These are phyloP conservation scores for Heliconius melpomene DNA, from an alignment of 1,140 invertebrate genomes.

Conservation along the genomic window DNA sequence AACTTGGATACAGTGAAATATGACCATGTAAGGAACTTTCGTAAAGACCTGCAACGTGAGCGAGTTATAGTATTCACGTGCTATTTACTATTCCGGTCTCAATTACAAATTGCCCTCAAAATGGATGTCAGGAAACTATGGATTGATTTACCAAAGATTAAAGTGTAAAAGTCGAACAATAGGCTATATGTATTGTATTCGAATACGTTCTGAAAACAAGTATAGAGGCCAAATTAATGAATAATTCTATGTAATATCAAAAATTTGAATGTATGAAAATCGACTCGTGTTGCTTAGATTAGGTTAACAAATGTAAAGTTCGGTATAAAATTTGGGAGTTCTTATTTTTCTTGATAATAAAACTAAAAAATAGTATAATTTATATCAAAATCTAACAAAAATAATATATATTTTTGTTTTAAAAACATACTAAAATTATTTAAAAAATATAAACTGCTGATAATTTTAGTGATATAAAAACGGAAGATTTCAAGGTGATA, in stretches of 20 bases:
- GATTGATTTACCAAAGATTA: background rate
- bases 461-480: background rate
- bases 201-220: constrained; percentile 20
- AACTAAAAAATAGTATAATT: no score
- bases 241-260: background rate
- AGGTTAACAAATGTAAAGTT: no score
- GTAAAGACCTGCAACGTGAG: constrained; percentile 45
- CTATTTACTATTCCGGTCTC: constrained; percentile 49
- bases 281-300: background rate
- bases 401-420: no score
- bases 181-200: constrained; percentile 23
- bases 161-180: constrained; percentile 23
- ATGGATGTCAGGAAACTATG: background rate
- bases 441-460: background rate
- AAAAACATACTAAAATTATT: no score
- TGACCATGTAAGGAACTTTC: constrained; percentile 41
- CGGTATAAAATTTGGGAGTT: no score
- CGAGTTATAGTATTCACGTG: constrained; percentile 44
- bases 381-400: no score
- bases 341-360: no score
- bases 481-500: background rate
- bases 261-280: background rate
- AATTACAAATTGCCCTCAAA: constrained; percentile 39
- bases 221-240: constrained; percentile 17
- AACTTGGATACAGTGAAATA: constrained; percentile 37